Base-by-base conservation (phyloP, 2,113 vertebrate species). In the Leptodactylus fuscus region DNA sequence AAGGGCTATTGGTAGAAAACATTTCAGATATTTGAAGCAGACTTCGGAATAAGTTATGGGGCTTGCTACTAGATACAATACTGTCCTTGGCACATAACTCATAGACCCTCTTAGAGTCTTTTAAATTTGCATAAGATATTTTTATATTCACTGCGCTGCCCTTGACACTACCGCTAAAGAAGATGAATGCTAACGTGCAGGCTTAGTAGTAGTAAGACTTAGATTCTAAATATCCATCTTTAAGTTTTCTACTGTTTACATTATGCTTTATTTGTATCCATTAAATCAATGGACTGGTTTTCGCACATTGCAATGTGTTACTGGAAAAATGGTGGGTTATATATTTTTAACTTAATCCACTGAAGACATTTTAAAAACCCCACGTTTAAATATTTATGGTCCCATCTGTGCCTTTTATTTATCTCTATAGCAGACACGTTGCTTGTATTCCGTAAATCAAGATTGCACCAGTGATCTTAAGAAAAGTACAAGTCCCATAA, bases 381-480 rank as follows among this genome's bases (percentile, higher is more conserved):
- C 80, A 5, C 87, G 83, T 36, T 55, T 1, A 3, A 89, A 88
- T 91, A 90, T 93, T 91, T 95, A 91, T 93, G 89, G 76, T 90
- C 87, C 87, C 22, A 87, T 90, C 81, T 87, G 60, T 88, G 71
- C 90, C 36, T 80, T 88, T 93, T 93, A 93, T 94, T 94, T 93
- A 92, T 94, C 88, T 91, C 89, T 87, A 87, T 89, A 91, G 87
- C 84, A 90, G 85, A 91, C 87, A 86, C 82, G 44, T 84, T 85
- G 91, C 92, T 92, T 93, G 89, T 87, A 87, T 79, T 85, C 92
- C 90, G 90, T 94, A 93, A 93, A 93, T 94, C 90, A 91, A 87
- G 76, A 91, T 89, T 74, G 84, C 29, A 89, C 88, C 88, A 92
- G 90, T 89, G 90, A 89, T 86, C 90, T 92, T 89, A 90, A 87